Evolutionary conservation across 2,113 vertebrate species (phyloP).

Genomic region (Ochotona princeps): DNA sequence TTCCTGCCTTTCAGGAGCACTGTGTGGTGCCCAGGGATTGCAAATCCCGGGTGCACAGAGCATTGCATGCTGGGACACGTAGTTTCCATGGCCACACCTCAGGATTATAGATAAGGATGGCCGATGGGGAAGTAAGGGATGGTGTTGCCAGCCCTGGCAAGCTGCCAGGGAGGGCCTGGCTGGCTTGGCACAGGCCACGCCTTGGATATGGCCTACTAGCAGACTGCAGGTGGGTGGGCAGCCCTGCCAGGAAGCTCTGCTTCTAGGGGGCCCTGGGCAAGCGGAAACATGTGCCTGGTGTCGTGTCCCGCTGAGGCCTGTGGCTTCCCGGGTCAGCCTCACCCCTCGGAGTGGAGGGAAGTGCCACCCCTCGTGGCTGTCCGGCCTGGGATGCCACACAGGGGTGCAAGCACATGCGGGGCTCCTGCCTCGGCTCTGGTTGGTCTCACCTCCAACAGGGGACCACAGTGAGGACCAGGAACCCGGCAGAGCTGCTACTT

Average conservation of each 20-base stretch:
- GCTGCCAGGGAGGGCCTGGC: conserved; percentile 62
- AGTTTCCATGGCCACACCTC: conserved; percentile 72
- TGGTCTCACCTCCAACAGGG: neutral
- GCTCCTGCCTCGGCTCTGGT: neutral
- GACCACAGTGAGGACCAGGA: neutral
- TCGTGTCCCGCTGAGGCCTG: neutral
- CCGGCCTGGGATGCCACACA: neutral
- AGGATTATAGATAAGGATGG: conserved; percentile 66
- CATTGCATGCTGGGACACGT: conserved; percentile 79
- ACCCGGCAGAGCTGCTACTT: neutral
- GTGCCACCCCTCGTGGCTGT: neutral
- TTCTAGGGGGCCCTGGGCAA: neutral
- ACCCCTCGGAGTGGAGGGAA: neutral
- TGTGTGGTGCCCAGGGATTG: conserved; percentile 31
- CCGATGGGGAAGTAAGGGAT: conserved; percentile 65
- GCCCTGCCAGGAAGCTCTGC: conserved; percentile 41
- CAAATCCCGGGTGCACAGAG: conserved; percentile 63
- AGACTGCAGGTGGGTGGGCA: conserved; percentile 54
- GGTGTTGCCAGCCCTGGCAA: conserved; percentile 69
- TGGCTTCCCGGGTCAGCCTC: conserved; percentile 17
- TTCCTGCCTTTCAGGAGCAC: conserved; percentile 36
- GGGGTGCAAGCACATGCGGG: accelerated
- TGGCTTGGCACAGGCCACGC: conserved; percentile 8
- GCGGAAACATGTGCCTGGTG: neutral
- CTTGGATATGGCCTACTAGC: conserved; percentile 51